Conservation (phyloP, 2,888 invertebrate genomes). For the Andrena flavipes region DNA sequence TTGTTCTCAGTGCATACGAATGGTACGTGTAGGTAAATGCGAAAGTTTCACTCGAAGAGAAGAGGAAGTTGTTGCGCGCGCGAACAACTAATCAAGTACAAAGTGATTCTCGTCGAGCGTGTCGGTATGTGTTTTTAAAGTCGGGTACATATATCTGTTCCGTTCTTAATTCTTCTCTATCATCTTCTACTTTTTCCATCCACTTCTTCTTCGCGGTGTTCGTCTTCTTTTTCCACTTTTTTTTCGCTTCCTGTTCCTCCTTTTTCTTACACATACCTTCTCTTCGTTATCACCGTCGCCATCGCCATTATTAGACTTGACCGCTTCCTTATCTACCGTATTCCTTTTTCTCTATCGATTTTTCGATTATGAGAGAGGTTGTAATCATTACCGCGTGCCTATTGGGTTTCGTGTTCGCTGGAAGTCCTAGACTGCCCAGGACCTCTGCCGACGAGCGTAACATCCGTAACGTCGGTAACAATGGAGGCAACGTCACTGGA, state of each 20-base stretch:
- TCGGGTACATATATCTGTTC: conserved; percentile 5
- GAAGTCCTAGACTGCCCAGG: conserved; percentile 81
- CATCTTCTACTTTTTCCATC: background rate
- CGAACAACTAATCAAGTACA: conserved; percentile 12
- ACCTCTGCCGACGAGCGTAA: conserved; percentile 82
- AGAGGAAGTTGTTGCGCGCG: conserved; percentile 12
- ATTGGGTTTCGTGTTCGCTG: conserved; percentile 79
- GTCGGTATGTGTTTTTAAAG: conserved; percentile 36
- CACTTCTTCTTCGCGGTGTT: background rate
- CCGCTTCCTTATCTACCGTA: conserved; percentile 5
- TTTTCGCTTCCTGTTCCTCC: background rate
- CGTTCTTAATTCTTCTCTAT: background rate
- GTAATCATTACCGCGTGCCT: conserved; percentile 79
- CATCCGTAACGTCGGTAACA: conserved; percentile 77
- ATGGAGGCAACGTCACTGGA: conserved; percentile 73
- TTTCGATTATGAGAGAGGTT: conserved; percentile 77
- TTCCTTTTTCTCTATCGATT: conserved; percentile 4
- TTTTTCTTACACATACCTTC: background rate
- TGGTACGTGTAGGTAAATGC: background rate
- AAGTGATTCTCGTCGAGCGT: conserved; percentile 44
- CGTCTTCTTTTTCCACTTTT: background rate
- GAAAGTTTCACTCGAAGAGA: conserved; percentile 27
- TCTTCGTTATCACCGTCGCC: background rate
- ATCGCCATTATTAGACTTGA: background rate
- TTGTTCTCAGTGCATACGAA: background rate